Percentiles rank a stretch among this genome's conserved stretches.
These are phyloP conservation scores for Barbus barbus DNA, from an alignment of 2,113 vertebrate genomes.

Conservation along the genomic window DNA sequence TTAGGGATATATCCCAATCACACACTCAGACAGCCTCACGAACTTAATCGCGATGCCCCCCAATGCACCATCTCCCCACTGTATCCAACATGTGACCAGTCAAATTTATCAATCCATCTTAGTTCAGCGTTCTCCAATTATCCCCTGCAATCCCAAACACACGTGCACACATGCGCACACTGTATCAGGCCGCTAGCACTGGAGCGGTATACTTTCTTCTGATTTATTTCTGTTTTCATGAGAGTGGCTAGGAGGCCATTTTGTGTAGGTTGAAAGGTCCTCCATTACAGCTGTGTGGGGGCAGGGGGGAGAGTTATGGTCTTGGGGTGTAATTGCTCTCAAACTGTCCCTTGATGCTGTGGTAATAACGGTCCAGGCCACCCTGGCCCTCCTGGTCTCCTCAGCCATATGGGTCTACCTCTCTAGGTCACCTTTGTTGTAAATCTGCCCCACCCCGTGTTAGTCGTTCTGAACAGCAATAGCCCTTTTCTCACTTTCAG, in stretches of 20 bases:
- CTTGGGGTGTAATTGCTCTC: conserved; percentile 53
- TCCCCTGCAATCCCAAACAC: conserved; percentile 21
- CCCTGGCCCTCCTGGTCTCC: conserved; percentile 16
- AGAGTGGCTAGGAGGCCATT: conserved; percentile 44
- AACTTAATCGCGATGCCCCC: conserved; percentile 5
- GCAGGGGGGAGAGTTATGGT: conserved; percentile 46
- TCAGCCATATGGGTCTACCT: conserved; percentile 13
- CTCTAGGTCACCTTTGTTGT: conserved; percentile 58
- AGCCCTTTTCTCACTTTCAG: conserved; percentile 9
- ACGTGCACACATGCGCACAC: not conserved
- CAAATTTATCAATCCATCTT: conserved; percentile 39
- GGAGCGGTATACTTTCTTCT: conserved; percentile 10
- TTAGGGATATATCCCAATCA: conserved; percentile 23
- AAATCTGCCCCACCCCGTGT: conserved; percentile 46
- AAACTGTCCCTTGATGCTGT: conserved; percentile 53
- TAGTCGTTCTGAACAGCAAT: conserved; percentile 23
- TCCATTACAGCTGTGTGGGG: conserved; percentile 51
- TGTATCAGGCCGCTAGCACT: not conserved
- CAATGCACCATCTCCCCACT: conserved; percentile 9
- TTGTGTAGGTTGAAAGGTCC: conserved; percentile 52
- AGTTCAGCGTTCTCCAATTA: conserved; percentile 32
- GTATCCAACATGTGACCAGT: conserved; percentile 42
- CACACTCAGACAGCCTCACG: conserved; percentile 19
- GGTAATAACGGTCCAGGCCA: conserved; percentile 48
- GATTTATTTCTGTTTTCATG: conserved; percentile 55